Percentiles rank a stretch among this genome's conserved stretches.
Conservation (phyloP, 2,113 vertebrate genomes). For the Labeo catla region DNA sequence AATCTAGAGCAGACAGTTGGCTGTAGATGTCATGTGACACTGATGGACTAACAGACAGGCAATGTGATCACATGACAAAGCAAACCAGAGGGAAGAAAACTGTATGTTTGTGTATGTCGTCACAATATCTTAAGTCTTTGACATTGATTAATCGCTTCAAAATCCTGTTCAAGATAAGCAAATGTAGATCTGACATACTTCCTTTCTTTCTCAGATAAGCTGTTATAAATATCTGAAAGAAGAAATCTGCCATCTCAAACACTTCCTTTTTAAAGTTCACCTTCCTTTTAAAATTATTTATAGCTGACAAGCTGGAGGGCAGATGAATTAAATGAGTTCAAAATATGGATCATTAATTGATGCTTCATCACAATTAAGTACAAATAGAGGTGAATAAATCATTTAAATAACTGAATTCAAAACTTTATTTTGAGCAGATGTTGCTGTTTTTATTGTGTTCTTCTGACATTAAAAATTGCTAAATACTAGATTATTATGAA, state of each 20-base stretch:
- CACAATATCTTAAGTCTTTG: not conserved
- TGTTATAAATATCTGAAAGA: not conserved
- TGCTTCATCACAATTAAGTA: not conserved
- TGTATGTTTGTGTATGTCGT: not conserved
- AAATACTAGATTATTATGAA: not conserved
- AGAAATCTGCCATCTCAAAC: conserved; percentile 45
- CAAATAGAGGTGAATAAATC: not conserved
- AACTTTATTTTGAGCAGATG: not conserved
- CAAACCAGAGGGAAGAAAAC: not conserved
- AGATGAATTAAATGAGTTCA: not conserved
- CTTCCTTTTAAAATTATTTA: conserved; percentile 29
- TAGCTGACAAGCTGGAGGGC: not conserved
- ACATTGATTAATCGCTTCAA: not conserved
- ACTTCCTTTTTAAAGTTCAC: conserved; percentile 47
- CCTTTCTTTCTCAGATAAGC: conserved; percentile 19
- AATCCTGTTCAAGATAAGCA: conserved; percentile 10
- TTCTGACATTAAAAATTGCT: not conserved
- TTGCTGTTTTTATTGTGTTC: not conserved
- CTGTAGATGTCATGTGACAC: not conserved
- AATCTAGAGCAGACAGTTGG: conserved; percentile 57
- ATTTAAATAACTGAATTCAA: not conserved
- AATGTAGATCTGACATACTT: conserved; percentile 10
- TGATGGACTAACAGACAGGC: not conserved
- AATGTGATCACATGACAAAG: conserved; percentile 23
- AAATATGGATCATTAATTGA: not conserved